Evolutionary conservation across 2,888 invertebrate genomes (phyloP).

Genomic region (Romanomermis culicivorax): DNA sequence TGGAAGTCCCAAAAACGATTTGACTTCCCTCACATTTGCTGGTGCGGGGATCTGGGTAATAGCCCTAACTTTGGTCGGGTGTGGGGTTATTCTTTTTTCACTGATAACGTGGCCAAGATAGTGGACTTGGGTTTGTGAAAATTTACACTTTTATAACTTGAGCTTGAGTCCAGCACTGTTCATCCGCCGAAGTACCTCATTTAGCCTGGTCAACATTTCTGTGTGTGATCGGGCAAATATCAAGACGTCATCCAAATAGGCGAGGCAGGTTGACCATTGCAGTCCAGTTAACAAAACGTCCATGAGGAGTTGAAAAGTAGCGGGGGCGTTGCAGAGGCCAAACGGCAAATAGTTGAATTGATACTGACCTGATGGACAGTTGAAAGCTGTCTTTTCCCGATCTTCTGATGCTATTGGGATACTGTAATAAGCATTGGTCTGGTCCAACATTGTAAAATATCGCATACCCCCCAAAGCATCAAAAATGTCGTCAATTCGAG

Average conservation of each 20-base stretch:
- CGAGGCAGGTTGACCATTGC: conserved; percentile 13
- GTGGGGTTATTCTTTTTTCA: conserved; percentile 2
- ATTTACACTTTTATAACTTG: conserved; percentile 19
- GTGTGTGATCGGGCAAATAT: conserved; percentile 14
- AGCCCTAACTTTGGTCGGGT: conserved; percentile 2
- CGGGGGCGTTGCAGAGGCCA: conserved; percentile 16
- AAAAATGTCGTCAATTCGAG: conserved; percentile 12
- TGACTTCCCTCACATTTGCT: neutral
- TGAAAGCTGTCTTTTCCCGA: conserved; percentile 17
- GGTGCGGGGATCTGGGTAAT: neutral
- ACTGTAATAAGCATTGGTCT: conserved; percentile 13
- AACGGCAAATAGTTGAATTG: conserved; percentile 19
- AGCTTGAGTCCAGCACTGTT: conserved; percentile 14
- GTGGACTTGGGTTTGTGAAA: conserved; percentile 13
- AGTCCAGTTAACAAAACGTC: conserved; percentile 13
- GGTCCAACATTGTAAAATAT: conserved; percentile 12
- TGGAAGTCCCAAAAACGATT: conserved; percentile 1
- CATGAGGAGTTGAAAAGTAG: conserved; percentile 18
- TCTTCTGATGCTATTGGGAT: conserved; percentile 12
- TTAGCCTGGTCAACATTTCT: conserved; percentile 13
- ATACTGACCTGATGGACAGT: conserved; percentile 13
- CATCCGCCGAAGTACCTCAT: conserved; percentile 12
- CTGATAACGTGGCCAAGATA: conserved; percentile 27
- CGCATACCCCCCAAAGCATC: conserved; percentile 7
- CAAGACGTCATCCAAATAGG: conserved; percentile 18